These are phyloP conservation scores for Cerastoderma edule DNA, from an alignment of 2,888 invertebrate genomes.

Conservation along the genomic window DNA sequence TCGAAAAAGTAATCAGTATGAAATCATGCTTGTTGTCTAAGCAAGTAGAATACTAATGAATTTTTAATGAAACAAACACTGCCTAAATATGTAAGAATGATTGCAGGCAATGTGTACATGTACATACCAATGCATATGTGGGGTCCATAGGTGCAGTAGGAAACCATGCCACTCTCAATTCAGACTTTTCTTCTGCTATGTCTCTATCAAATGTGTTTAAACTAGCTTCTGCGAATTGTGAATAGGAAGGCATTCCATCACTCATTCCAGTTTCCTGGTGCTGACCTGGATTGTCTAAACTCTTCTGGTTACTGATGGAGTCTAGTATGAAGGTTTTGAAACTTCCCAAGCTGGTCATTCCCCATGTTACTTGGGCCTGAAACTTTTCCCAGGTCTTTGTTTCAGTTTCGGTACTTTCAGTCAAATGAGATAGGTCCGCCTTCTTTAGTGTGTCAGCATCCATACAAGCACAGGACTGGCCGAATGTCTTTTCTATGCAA, in stretches of 20 bases:
- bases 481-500: background rate
- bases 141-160: no score
- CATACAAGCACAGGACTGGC: background rate
- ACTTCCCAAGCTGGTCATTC: background rate
- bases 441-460: background rate
- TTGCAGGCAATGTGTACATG: no score
- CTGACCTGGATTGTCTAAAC: background rate
- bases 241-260: background rate
- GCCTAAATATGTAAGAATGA: no score
- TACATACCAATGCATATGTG: no score
- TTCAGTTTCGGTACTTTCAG: background rate
- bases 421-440: background rate
- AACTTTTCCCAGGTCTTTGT: background rate
- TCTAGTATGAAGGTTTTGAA: background rate
- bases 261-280: background rate
- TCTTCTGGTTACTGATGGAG: background rate
- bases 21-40: no score
- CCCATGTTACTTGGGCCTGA: background rate
- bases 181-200: background rate
- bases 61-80: no score
- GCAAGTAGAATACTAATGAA: no score
- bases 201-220: background rate
- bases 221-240: background rate
- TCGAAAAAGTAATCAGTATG: no score
- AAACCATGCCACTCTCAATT: no score